These are phyloP conservation scores for Vannuccia rotundouncinata DNA, from an alignment of 2,888 invertebrate species.

Conservation along the genomic window DNA sequence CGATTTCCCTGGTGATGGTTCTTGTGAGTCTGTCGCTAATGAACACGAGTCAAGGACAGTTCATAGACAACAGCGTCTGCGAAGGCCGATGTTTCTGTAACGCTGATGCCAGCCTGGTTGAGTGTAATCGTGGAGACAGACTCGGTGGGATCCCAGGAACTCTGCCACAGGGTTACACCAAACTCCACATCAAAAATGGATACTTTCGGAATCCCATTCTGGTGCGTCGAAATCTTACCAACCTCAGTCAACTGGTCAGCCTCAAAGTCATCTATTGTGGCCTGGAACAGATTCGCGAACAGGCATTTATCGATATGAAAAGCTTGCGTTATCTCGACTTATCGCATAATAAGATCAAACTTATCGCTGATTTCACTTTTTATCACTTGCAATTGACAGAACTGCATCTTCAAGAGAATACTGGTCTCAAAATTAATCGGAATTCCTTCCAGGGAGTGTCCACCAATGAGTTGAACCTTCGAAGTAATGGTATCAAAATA, in stretches of 20 bases:
- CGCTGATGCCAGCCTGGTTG: not conserved
- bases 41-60: not conserved
- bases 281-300: constrained; percentile 10
- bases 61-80: not conserved
- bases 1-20: no score
- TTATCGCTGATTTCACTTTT: constrained; percentile 28
- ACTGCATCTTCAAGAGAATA: constrained; percentile 18
- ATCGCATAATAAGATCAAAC: constrained; percentile 28
- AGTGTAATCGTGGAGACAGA: not conserved
- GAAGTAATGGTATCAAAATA: constrained; percentile 25
- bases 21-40: no score
- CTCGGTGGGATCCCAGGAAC: not conserved
- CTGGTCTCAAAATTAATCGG: not conserved
- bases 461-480: constrained; percentile 25
- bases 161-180: not conserved
- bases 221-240: not conserved
- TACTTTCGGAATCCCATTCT: not conserved
- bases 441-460: constrained; percentile 24
- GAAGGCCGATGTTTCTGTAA: not conserved
- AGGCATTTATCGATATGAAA: constrained; percentile 12
- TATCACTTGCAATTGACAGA: not conserved
- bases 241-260: not conserved
- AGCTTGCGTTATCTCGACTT: constrained; percentile 32
- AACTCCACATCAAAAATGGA: not conserved
- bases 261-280: constrained; percentile 31